Base-by-base conservation (phyloP, 2,113 vertebrate species). In the Andinoacara biseriatus region DNA sequence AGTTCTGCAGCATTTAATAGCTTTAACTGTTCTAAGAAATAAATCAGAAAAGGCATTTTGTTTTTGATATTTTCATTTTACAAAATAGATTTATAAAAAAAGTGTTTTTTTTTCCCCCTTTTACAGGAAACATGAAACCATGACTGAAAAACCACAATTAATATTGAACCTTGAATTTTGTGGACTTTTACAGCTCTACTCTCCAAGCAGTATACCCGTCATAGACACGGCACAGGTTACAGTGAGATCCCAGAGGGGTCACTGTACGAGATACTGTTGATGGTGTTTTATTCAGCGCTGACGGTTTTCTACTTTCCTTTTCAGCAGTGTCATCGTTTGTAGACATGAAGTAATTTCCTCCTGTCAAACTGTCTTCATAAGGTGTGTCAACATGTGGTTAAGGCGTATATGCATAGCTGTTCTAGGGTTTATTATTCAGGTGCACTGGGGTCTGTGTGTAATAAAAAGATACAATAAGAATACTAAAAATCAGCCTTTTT, bases 371-470 rank as follows among this genome's bases (percentile, higher is more conserved):
- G 89, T 81, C 82, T 83, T 85, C 78, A 76, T 69, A 80, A 54
- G 29, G 77, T 54, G 81, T 54, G 83, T 82, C 75, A 87, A 82
- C 86, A 80, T 82, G 87, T 67, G 86, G 54, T 83, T 82, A 49
- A 83, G 82, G 86, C 74, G 60, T 56, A 57, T 82, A 74, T 79
- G 78, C 89, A 83, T 52, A 81, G 80, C 43, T 40, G 40, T 60
- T 82, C 74, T 38, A 33, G 11, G 83, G 58, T 89, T 92, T 90
- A 94, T 93, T 93, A 92, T 82, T 80, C 74, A 58, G 84, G 86
- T 90, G 91, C 81, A 10, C 54, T 75, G 90, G 90, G 93, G 82
- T 63, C 33, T 11, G 58, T 58, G 61, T 78, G 83, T 80, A 82
- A 92, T 90, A 86, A 91, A 90, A 89, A 80, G 63, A 61, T 10